Evolutionary conservation across 1,140 invertebrate species (phyloP).

Genomic region (Drosophila bocqueti): DNA sequence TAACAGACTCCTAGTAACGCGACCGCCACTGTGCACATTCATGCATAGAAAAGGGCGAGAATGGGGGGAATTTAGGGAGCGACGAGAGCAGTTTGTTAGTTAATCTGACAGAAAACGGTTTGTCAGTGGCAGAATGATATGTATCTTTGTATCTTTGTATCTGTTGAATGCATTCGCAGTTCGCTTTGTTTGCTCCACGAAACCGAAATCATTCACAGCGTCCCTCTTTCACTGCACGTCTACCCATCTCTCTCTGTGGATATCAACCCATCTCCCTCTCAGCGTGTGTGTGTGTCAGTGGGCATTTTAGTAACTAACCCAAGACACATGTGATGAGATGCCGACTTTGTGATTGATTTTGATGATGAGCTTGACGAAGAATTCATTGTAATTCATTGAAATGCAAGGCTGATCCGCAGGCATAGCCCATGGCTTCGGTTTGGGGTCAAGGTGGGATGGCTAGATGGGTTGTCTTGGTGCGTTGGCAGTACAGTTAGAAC

Average conservation of each 20-base stretch:
- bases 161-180: conserved; percentile 64
- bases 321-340: conserved; percentile 62
- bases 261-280: conserved; percentile 4
- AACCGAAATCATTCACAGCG: conserved; percentile 37
- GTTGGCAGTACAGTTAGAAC: conserved; percentile 70
- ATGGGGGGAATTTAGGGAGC: conserved; percentile 20
- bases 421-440: conserved; percentile 19
- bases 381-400: conserved; percentile 55
- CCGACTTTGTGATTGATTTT: conserved; percentile 67
- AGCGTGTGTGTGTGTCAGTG: conserved; percentile 32
- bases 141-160: conserved; percentile 62
- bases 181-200: conserved; percentile 32
- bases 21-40: conserved; percentile 1
- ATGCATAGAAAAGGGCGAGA: conserved; percentile 3
- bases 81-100: conserved; percentile 69
- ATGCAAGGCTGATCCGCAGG: conserved; percentile 50
- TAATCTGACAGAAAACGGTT: conserved; percentile 76
- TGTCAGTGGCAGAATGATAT: conserved; percentile 63
- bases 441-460: conserved; percentile 59
- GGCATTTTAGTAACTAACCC: conserved; percentile 43
- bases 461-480: conserved; percentile 36
- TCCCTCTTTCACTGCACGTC: not conserved
- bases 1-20: not conserved
- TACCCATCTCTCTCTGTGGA: conserved; percentile 10
- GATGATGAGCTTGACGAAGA: conserved; percentile 45